phyloP scores from a whole-genome alignment of 2,888 invertebrate species.

The Cephus nigrinus region DNA sequence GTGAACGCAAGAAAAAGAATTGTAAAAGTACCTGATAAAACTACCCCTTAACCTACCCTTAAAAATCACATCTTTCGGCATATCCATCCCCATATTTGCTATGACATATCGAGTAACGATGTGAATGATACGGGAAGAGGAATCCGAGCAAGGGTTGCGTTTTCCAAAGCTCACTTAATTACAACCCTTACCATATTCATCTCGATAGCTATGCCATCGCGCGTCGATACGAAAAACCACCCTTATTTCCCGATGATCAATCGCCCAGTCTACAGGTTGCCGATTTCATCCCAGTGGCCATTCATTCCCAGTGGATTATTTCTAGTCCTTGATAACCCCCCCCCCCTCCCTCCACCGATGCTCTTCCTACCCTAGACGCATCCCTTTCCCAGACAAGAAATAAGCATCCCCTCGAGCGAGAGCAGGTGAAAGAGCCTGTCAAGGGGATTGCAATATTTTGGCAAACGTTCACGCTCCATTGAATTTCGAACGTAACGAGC shows the following conservation, averaged over 20 bases:
- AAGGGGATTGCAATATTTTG: neutral
- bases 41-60: neutral
- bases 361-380: neutral
- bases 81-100: neutral
- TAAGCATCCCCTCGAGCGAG: neutral
- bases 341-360: neutral
- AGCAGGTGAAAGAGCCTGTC: neutral
- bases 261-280: neutral
- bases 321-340: neutral
- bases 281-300: neutral
- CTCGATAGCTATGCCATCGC: neutral
- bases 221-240: neutral
- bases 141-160: neutral
- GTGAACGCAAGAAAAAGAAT: neutral
- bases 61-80: neutral
- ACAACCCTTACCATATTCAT: neutral
- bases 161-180: neutral
- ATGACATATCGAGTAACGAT: neutral
- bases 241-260: neutral
- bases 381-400: neutral
- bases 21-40: neutral
- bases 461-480: neutral
- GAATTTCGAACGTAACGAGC: neutral
- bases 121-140: neutral
- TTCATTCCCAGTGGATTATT: neutral